phyloP scores from a whole-genome alignment of 2,888 invertebrate species.

The Xanthorhoe designata region DNA sequence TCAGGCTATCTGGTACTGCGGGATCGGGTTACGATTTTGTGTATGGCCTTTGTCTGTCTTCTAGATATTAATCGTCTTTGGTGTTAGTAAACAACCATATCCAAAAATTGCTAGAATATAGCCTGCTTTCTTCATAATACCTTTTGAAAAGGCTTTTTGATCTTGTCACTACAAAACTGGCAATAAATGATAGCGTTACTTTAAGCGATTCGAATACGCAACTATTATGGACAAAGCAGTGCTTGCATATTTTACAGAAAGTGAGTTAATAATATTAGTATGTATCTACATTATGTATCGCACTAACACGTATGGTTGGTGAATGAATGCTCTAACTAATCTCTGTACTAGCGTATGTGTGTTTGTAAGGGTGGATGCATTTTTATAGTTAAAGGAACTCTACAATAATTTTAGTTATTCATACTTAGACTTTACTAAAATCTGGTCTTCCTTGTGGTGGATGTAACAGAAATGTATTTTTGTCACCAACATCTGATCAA shows the following conservation, averaged over 20 bases:
- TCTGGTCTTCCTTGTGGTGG: background rate
- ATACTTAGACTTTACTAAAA: too few species aligned
- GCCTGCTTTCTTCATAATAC: too few species aligned
- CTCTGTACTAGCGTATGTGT: conserved; percentile 42
- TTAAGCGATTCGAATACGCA: background rate
- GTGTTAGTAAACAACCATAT: too few species aligned
- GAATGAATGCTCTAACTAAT: conserved; percentile 38
- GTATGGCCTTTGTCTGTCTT: too few species aligned
- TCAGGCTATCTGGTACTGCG: too few species aligned
- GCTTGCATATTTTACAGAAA: conserved; percentile 47
- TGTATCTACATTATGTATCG: conserved; percentile 44
- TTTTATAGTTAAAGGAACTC: background rate
- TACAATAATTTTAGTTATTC: background rate
- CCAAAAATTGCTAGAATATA: too few species aligned
- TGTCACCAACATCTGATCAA: background rate
- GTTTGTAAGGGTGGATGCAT: conserved; percentile 58
- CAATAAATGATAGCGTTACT: too few species aligned
- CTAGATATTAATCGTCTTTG: too few species aligned
- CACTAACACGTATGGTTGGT: conserved; percentile 41
- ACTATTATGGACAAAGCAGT: background rate
- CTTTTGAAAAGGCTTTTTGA: too few species aligned
- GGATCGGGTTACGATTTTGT: too few species aligned
- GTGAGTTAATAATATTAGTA: conserved; percentile 51
- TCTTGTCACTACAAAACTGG: too few species aligned
- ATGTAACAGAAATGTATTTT: background rate